Evolutionary conservation across 1,140 invertebrate genomes (phyloP), one percentile per base, ranked within the genome.

Genomic region (Kradibia gibbosae): DNA sequence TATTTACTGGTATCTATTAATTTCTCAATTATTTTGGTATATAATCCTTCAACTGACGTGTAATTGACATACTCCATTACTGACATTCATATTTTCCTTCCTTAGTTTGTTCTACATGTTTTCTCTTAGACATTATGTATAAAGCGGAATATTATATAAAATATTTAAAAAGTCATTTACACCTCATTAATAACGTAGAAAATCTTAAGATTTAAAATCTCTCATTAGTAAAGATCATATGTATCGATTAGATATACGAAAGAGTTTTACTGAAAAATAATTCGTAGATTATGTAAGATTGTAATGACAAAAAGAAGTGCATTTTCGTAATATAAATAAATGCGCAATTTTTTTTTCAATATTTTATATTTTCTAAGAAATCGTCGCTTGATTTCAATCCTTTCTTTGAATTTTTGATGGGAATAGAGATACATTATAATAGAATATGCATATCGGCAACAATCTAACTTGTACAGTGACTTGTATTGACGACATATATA

Each of bases 401-500:
- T 4, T 48, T 65, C 34, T 42, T 62, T 45, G 55, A 10, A 42
- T 53, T 57, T 77, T 62, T 1, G 42, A 48, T 65, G 28, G 36
- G 53, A 57, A 60, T 60, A 45, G 20, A 60, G 20, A 80, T 73
- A 28, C 36, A 72, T 45, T 79, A 45, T 79, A 79, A 60, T 45
- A 39, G 71, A 74, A 22, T 80, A 74, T 50, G 42, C 65, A 65
- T 80, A 74, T 36, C n/a, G 31, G 36, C 71, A 57, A 39, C 55
- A 50, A 36, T 80, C 42, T 73, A 39, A 80, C 71, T 62, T 74
- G 71, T 80, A 80, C 50, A 71, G 28, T 80, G 71, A 65, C 78
- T 74, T 80, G 71, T 65, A 80, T 65, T 74, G 71, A 80, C 50
- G 28, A 28, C 60, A 70, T 60, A 65, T 60, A 79, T 72, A n/a